Evolutionary conservation across 2,797 vertebrate species (phyloP), one percentile per base, ranked within the genome.

Genomic region (Anolis apletophallus): DNA sequence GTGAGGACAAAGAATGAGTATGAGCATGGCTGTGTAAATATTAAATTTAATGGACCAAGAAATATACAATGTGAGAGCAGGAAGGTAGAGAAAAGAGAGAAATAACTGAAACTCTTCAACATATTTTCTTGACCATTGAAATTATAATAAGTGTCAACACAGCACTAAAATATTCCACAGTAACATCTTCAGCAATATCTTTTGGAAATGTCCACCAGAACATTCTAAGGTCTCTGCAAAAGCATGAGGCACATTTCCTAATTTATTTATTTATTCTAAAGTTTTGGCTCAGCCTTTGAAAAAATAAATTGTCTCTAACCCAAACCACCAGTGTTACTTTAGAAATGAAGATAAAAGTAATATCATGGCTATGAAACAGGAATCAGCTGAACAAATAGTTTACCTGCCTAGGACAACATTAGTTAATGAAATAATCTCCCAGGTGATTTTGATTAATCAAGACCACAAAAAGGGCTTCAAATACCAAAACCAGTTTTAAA

Each of bases 321-420:
- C 96, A 97, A 97, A 97, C 96, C 95, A 93, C 95, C 68, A 90
- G 94, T 96, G 94, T 96, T 97, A 96, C 97, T 94, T 97, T 91
- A 96, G 93, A 97, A 97, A 97, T 97, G 94, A 46, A 97, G 97
- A 97, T 97, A 97, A 93, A 91, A 93, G 96, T 95, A 96, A 97
- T 97, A 96, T 96, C 96, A 95, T 94, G 94, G 93, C 96, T 96
- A 94, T 93, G 96, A 97, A 97, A 97, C 96, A 97, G 95, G 93
- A 96, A 97, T 98, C 98, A 98, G 98, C 98, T 98, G 98, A 97
- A 96, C 96, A 97, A 98, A 98, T 96, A 98, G 89, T 95, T 96
- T 92, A 95, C 97, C 96, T 96, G 97, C 95, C 94, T 96, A 96
- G 95, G 90, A 95, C 93, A 96, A 91, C 93, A 96, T 93, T 90